Percentiles rank a stretch among this genome's conserved stretches.
phyloP scores from a whole-genome alignment of 2,797 vertebrate genomes.

The Glyptemys insculpta region DNA sequence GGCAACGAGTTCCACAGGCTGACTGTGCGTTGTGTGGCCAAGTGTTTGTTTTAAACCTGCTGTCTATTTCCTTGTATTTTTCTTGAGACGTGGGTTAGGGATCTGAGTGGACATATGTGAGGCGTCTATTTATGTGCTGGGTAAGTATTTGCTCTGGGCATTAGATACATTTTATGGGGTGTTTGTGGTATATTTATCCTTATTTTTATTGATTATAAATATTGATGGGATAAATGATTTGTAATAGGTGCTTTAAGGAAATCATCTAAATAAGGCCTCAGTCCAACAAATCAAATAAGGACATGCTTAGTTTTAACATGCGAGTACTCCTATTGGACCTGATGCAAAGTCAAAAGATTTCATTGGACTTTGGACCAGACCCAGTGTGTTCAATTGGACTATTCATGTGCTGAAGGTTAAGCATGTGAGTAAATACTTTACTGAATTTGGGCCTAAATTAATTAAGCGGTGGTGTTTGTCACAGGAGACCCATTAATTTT shows the following conservation, averaged over 20 bases:
- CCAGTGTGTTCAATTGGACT: conserved; percentile 61
- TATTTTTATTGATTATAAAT: accelerated
- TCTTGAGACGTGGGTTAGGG: background rate
- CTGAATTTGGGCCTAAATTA: conserved; percentile 68
- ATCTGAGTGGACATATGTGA: background rate
- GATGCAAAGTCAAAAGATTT: conserved; percentile 59
- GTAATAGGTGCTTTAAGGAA: conserved; percentile 44
- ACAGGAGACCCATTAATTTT: conserved; percentile 61
- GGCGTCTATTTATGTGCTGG: accelerated
- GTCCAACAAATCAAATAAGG: conserved; percentile 58
- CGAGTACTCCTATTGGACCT: conserved; percentile 59
- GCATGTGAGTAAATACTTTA: conserved; percentile 67
- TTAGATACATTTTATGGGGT: background rate
- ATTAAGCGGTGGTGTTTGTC: conserved; percentile 63
- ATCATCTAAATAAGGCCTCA: conserved; percentile 47
- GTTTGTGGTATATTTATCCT: background rate
- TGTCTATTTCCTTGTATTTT: background rate
- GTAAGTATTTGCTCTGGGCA: background rate
- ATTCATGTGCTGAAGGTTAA: conserved; percentile 71
- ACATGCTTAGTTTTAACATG: conserved; percentile 63
- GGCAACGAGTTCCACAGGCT: background rate
- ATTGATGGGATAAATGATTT: background rate
- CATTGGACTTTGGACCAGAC: conserved; percentile 68
- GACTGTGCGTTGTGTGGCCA: background rate
- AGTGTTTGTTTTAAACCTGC: background rate